phyloP scores from a whole-genome alignment of 2,888 invertebrate species.

The Euspilapteryx auroguttella region DNA sequence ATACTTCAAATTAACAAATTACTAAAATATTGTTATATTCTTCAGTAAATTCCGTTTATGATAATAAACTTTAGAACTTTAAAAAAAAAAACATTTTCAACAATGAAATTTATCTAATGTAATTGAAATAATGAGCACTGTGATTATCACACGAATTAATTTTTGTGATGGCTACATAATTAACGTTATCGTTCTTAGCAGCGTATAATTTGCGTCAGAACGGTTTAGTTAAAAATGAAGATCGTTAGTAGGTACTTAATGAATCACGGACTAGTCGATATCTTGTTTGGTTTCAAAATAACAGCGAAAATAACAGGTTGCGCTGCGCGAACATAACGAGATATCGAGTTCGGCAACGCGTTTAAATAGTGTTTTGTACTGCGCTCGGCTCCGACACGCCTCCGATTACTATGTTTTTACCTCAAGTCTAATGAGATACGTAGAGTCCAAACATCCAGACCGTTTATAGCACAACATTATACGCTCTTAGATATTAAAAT shows the following conservation, averaged over 20 bases:
- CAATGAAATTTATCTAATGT: conserved; percentile 18
- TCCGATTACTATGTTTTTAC: conserved; percentile 13
- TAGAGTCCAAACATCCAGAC: conserved; percentile 27
- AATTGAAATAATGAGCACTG: conserved; percentile 42
- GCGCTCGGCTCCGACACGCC: conserved; percentile 13
- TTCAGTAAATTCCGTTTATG: no score
- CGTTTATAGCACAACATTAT: conserved; percentile 34
- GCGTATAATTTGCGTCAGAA: conserved; percentile 55
- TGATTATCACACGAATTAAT: conserved; percentile 25
- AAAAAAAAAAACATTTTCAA: background rate
- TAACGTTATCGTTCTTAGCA: conserved; percentile 39
- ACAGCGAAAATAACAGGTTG: conserved; percentile 41
- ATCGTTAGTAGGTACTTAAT: conserved; percentile 29
- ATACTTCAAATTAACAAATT: no score
- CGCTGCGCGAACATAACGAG: conserved; percentile 32
- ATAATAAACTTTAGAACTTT: no score
- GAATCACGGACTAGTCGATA: conserved; percentile 37
- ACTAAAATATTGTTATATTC: no score
- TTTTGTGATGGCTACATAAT: conserved; percentile 41
- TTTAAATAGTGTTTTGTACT: conserved; percentile 51
- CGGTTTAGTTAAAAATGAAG: conserved; percentile 45
- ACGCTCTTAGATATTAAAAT: conserved; percentile 53
- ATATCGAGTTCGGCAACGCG: conserved; percentile 24
- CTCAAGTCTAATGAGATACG: conserved; percentile 24
- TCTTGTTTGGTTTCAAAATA: conserved; percentile 52